Evolutionary conservation across 2,888 invertebrate species (phyloP), one percentile per base, ranked within the genome.

Genomic region (Drosophila kuntzei): DNA sequence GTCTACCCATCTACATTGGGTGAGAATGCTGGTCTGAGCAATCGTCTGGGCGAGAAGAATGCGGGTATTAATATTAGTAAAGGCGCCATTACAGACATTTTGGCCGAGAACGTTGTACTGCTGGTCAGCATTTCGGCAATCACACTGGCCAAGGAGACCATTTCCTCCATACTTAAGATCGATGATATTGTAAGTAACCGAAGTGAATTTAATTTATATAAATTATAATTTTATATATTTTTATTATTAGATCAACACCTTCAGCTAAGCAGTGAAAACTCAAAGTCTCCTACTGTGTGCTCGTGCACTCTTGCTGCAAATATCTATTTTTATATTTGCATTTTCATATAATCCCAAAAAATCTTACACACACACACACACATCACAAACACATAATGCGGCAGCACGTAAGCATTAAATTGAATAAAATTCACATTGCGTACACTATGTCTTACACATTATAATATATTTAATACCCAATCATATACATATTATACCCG

Each of bases 141-240:
- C 80, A 97, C 96, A 59, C 95, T 99, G 85, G 96, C 99, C 72
- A 96, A 99, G 0, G 99, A 99, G 94, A 99, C 99, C 53, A 97
- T 99, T 71, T 95, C 99, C 87, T 97, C 98, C 87, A 99, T 99
- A 93, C 94, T 99, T 91, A 99, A 99, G 94, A 99, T 99, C 90
- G 99, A 99, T 93, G 99, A 99, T 93, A 99, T 99, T 92, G 98
- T 99, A 82, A 91, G 91, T 91, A 2, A 14, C 3, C 18, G 0
- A 2, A n/a, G 1, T 9, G 14, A 1, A 2, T n/a, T 25, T 18
- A 9, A 22, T 14, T n/a, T 0, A 11, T 3, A 6, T 44, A 29
- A 1, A 8, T 1, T 11, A 37, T 53, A 20, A 4, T 20, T 64
- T 5, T n/a, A n/a, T n/a, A n/a, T n/a, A n/a, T n/a, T n/a, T n/a